Conservation (phyloP, 1,140 invertebrate species). For the Spodoptera litura region DNA sequence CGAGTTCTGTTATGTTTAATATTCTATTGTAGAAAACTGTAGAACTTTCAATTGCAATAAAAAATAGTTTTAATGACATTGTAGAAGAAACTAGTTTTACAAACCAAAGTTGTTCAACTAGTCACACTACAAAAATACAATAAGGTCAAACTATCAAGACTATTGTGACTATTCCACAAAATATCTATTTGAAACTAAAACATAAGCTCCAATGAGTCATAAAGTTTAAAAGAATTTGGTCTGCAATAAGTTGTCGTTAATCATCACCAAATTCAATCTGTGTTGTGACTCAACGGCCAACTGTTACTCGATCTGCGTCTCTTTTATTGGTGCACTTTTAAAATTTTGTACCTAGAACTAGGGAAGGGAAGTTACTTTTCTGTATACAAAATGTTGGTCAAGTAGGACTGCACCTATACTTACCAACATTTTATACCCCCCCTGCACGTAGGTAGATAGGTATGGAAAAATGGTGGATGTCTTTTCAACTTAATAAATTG, state of each 20-base stretch:
- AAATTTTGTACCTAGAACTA: too few species aligned
- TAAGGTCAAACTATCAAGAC: too few species aligned
- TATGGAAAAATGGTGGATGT: too few species aligned
- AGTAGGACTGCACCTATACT: too few species aligned
- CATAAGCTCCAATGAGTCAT: not conserved
- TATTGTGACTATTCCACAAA: too few species aligned
- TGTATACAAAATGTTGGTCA: too few species aligned
- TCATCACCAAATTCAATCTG: conserved; percentile 63
- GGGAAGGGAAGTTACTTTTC: not conserved
- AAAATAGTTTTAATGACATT: not conserved
- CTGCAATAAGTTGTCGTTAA: not conserved
- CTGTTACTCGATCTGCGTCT: conserved; percentile 43
- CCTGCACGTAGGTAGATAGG: too few species aligned
- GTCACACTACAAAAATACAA: not conserved
- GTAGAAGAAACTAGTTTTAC: not conserved
- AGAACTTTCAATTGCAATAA: not conserved
- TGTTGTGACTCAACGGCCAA: conserved; percentile 62
- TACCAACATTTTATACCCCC: too few species aligned
- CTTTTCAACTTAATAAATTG: too few species aligned
- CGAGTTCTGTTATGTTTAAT: too few species aligned
- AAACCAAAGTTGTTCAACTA: not conserved
- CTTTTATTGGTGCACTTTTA: conserved; percentile 51
- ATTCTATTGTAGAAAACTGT: too few species aligned
- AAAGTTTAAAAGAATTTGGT: conserved; percentile 37
- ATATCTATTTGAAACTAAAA: conserved; percentile 17